Evolutionary conservation across 2,113 vertebrate species (phyloP).

Genomic region (Zosterops pallidus): DNA sequence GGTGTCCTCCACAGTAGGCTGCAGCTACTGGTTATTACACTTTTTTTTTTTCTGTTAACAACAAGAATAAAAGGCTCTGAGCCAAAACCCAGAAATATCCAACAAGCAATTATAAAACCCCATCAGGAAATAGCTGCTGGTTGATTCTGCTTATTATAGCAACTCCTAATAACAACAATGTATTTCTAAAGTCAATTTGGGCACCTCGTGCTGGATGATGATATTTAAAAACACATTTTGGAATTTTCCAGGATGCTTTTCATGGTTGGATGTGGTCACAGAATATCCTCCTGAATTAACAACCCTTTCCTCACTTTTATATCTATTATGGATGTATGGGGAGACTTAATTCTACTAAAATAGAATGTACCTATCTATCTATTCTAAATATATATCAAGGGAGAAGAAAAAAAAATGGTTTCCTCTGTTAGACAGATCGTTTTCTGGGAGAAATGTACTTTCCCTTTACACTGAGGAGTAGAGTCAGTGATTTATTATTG

Average conservation of each 20-base stretch:
- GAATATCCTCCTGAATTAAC: constrained; percentile 8
- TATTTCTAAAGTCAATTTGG: constrained; percentile 42
- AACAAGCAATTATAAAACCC: constrained; percentile 58
- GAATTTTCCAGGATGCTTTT: constrained; percentile 42
- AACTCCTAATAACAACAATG: constrained; percentile 58
- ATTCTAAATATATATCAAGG: background rate
- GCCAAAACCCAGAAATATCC: constrained; percentile 50
- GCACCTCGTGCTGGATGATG: background rate
- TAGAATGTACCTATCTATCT: background rate
- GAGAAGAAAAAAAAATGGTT: background rate
- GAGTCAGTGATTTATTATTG: constrained; percentile 8
- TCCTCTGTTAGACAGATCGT: background rate
- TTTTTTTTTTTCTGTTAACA: constrained; percentile 21
- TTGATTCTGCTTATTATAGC: constrained; percentile 59
- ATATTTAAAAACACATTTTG: constrained; percentile 44
- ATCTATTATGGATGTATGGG: background rate
- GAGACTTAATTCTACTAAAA: background rate
- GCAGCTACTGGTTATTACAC: constrained; percentile 41
- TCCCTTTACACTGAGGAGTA: background rate
- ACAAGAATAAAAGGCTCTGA: constrained; percentile 53
- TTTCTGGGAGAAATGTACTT: background rate
- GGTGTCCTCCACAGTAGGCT: constrained; percentile 50
- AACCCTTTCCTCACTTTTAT: background rate
- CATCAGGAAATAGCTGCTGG: constrained; percentile 54
- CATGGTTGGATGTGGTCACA: background rate